A percentile compares a stretch with the other conserved stretches of the same genome.
phyloP scores from a whole-genome alignment of 2,888 invertebrate genomes.

The Thecocarcelia acutangulata region DNA sequence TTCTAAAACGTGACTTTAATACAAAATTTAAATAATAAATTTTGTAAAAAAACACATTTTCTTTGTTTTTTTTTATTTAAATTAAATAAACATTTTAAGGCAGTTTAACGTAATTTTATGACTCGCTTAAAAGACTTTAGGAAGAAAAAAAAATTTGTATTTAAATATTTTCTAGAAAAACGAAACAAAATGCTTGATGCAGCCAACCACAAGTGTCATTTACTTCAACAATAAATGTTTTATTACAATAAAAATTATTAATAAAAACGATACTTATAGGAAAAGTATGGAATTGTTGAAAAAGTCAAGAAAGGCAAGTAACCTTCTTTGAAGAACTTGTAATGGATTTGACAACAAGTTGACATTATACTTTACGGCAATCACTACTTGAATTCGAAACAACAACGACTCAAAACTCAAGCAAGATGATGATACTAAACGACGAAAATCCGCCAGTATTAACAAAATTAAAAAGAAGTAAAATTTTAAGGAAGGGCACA shows the following conservation, averaged over 20 bases:
- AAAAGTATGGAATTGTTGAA: background rate
- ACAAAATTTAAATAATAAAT: slow-evolving; percentile 7
- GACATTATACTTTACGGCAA: slow-evolving; percentile 50
- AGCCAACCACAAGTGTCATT: slow-evolving; percentile 24
- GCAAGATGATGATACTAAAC: slow-evolving; percentile 20
- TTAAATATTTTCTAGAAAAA: slow-evolving; percentile 14
- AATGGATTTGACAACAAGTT: slow-evolving; percentile 52
- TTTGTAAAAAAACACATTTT: slow-evolving; percentile 1
- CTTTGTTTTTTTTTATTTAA: background rate
- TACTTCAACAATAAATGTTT: slow-evolving; percentile 24
- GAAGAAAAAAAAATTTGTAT: background rate
- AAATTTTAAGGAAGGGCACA: slow-evolving; percentile 42
- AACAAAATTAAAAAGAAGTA: slow-evolving; percentile 10
- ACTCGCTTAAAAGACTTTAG: background rate
- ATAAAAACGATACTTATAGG: slow-evolving; percentile 12
- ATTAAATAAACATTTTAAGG: slow-evolving; percentile 17
- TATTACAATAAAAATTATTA: slow-evolving; percentile 28
- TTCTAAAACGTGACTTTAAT: slow-evolving; percentile 52
- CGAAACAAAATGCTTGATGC: background rate
- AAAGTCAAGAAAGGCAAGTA: slow-evolving; percentile 34
- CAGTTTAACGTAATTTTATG: slow-evolving; percentile 13
- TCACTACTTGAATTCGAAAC: slow-evolving; percentile 45
- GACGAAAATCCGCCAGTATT: slow-evolving; percentile 3
- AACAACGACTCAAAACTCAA: slow-evolving; percentile 10
- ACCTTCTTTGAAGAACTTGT: slow-evolving; percentile 36